Evolutionary conservation across 2,888 invertebrate genomes (phyloP), one percentile per base, ranked within the genome.

Genomic region (Halictus ligatus): DNA sequence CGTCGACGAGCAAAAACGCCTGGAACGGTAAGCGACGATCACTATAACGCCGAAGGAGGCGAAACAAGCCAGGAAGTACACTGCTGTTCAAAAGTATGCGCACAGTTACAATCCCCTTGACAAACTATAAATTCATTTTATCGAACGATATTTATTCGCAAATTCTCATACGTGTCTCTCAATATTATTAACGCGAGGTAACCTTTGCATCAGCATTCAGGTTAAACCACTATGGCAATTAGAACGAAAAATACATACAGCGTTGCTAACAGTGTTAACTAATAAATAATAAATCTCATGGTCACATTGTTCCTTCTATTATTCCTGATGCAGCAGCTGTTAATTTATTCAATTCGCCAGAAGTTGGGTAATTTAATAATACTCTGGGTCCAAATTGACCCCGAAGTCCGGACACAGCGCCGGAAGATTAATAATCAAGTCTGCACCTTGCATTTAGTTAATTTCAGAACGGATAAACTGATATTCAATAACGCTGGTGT

Each of bases 1-100:
- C 29, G 58, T 40, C 76, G 75, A 50, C 46, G 67, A 60, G 86
- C 40, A 75, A 81, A 83, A 83, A 78, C 58, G 64, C 48, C 43
- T 15, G 43, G 46, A n/a, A 77, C 46, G 25, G 18, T 50, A 78
- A 60, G 71, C 40, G 54, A 67, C 69, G 75, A 64, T 35, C 48
- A 25, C 29, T 79, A 64, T 83, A 69, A 84, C 67, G 71, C 58
- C 58, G 50, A 40, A 18, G 46, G 48, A 60, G 60, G 21, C 67
- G 69, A 58, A 13, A 58, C 69, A 81, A 71, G 69, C 78, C 58
- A 40, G 80, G 48, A 60, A 58, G 80, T 58, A 75, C 25, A 64
- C 40, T 77, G 64, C 46, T 15, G 58, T 5, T 58, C 58, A 58
- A 58, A 58, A 58, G 58, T 58, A 10, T 58, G 1, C 58, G 5